phyloP scores from a whole-genome alignment of 2,888 invertebrate species.

The Tiphia femorata region DNA sequence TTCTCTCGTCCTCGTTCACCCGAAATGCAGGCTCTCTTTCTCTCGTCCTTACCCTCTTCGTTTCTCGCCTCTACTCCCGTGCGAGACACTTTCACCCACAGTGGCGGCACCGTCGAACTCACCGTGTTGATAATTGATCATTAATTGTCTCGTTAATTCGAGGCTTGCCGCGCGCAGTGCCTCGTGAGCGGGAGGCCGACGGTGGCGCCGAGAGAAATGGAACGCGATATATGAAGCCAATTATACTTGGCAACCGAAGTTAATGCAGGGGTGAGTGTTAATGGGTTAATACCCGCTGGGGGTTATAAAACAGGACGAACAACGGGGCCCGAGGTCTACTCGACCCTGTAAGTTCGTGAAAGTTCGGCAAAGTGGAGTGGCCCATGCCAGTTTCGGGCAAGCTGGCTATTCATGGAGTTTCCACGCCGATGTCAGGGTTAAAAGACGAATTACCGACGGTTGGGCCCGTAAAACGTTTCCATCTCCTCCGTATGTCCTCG shows the following conservation, averaged over 20 bases:
- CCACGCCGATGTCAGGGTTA: conserved; percentile 10
- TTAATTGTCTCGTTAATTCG: conserved; percentile 31
- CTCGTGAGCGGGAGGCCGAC: too few species aligned
- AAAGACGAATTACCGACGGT: too few species aligned
- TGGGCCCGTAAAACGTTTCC: too few species aligned
- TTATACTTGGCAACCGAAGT: conserved; percentile 38
- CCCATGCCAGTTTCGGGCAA: conserved; percentile 28
- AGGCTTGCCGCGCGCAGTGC: conserved; percentile 30
- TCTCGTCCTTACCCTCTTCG: too few species aligned
- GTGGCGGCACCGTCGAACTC: too few species aligned
- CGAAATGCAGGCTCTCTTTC: too few species aligned
- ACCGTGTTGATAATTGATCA: conserved; percentile 28
- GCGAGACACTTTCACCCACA: too few species aligned
- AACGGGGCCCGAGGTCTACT: conserved; percentile 11
- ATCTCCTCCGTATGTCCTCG: too few species aligned
- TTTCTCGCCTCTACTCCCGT: too few species aligned
- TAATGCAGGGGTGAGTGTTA: conserved; percentile 32
- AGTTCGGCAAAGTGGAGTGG: conserved; percentile 33
- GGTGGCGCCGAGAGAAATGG: conserved; percentile 25
- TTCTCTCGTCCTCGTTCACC: too few species aligned
- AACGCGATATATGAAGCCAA: conserved; percentile 33
- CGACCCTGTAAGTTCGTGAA: conserved; percentile 26
- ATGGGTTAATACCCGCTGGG: conserved; percentile 36
- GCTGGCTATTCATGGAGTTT: conserved; percentile 15
- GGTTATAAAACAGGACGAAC: conserved; percentile 27